Conservation (phyloP, 92 coral and sea anemone species). For the Palythoa heliodiscus region DNA sequence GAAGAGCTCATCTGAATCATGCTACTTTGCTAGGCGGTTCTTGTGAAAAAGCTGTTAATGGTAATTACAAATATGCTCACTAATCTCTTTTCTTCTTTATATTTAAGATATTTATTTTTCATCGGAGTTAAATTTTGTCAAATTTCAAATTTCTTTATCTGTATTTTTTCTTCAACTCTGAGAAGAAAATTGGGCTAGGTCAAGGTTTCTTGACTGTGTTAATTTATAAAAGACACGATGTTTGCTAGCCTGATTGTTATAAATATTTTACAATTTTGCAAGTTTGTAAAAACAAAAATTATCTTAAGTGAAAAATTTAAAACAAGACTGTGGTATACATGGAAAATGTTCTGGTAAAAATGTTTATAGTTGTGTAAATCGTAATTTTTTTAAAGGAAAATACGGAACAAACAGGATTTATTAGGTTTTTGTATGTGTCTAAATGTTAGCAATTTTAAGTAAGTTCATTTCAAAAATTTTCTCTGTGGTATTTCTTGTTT, state of each 20-base stretch:
- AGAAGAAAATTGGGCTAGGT: not conserved
- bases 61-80: too few relatives aligned
- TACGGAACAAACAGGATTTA: not conserved
- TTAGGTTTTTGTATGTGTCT: not conserved
- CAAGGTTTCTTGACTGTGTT: not conserved
- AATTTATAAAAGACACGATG: not conserved
- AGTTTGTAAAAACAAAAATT: constrained; percentile 22
- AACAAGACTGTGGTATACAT: not conserved
- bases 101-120: constrained; percentile 2
- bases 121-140: not conserved
- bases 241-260: not conserved
- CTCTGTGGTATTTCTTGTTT: not conserved
- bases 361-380: not conserved
- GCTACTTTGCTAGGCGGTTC: too few relatives aligned
- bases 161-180: not conserved
- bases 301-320: not conserved
- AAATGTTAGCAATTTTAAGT: not conserved
- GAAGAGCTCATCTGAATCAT: too few relatives aligned
- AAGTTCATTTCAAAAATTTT: not conserved
- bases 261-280: constrained; percentile 18
- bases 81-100: not conserved
- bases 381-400: not conserved
- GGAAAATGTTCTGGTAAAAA: not conserved
- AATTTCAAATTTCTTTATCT: not conserved
- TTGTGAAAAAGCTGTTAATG: too few relatives aligned